phyloP scores from a whole-genome alignment of 2,113 vertebrate species.

The Notothenia coriiceps region DNA sequence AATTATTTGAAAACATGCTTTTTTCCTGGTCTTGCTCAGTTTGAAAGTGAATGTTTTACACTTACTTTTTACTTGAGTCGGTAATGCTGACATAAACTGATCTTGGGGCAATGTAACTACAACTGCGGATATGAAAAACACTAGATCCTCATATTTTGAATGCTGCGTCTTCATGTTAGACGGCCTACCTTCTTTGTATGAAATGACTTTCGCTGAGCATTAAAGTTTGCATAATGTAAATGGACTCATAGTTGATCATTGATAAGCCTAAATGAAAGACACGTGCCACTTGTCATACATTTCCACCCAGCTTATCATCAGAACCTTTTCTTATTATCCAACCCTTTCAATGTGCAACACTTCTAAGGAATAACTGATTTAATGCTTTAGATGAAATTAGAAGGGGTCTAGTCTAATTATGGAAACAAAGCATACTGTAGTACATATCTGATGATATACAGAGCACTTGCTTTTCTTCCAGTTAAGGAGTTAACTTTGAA shows the following conservation, averaged over 20 bases:
- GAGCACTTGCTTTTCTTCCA: background rate
- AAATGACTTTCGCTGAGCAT: background rate
- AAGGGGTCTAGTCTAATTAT: background rate
- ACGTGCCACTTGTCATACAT: background rate
- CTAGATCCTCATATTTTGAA: background rate
- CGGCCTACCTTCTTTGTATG: background rate
- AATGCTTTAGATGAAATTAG: background rate
- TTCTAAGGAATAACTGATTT: background rate
- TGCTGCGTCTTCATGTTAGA: background rate
- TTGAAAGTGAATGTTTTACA: background rate
- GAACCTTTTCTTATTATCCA: background rate
- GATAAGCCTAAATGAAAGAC: background rate
- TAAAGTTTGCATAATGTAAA: too few species aligned
- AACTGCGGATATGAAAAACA: background rate
- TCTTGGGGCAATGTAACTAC: background rate
- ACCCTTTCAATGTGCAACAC: background rate
- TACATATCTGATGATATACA: background rate
- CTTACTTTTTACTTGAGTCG: background rate
- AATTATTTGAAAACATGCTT: too few species aligned
- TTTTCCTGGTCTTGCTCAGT: too few species aligned
- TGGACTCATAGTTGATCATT: background rate
- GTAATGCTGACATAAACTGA: background rate
- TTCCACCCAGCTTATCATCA: background rate
- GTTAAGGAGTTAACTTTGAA: constrained; percentile 11
- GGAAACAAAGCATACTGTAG: background rate